phyloP scores from a whole-genome alignment of 2,797 vertebrate species.

The Pygocentrus nattereri region DNA sequence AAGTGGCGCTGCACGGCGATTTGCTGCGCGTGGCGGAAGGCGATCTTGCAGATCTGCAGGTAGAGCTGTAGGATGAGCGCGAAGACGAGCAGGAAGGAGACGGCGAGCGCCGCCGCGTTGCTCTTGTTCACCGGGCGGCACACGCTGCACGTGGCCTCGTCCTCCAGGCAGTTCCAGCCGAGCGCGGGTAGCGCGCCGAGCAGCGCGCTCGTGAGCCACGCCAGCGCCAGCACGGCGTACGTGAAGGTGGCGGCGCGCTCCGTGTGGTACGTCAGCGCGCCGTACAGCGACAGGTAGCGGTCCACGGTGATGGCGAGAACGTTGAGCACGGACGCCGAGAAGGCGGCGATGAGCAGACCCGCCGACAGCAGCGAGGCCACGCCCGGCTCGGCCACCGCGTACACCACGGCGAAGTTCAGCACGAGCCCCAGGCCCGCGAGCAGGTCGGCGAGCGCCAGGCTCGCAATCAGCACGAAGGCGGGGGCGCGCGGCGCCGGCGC shows the following conservation, averaged over 20 bases:
- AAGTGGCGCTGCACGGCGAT: constrained; percentile 93
- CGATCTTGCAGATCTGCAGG: constrained; percentile 92
- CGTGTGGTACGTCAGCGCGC: constrained; percentile 91
- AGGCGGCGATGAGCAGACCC: constrained; percentile 86
- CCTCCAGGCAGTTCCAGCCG: constrained; percentile 92
- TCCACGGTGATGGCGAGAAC: constrained; percentile 92
- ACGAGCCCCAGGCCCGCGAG: constrained; percentile 88
- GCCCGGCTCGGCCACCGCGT: constrained; percentile 78
- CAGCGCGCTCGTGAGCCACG: constrained; percentile 82
- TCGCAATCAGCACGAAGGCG: constrained; percentile 88
- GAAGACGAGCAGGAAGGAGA: constrained; percentile 88
- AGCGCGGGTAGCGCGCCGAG: constrained; percentile 86
- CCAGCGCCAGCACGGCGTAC: constrained; percentile 82
- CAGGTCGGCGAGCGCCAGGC: constrained; percentile 88
- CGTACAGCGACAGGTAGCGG: constrained; percentile 91
- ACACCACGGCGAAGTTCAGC: constrained; percentile 86
- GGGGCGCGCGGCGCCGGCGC: constrained; percentile 85
- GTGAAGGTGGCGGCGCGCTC: constrained; percentile 87
- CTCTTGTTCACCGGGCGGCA: constrained; percentile 87
- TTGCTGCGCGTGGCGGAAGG: constrained; percentile 91
- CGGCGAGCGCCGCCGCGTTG: constrained; percentile 87
- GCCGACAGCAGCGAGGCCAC: constrained; percentile 81
- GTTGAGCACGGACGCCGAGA: constrained; percentile 90
- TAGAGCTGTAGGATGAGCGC: constrained; percentile 92
- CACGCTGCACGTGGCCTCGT: constrained; percentile 86